phyloP scores from a whole-genome alignment of 2,888 invertebrate species.

The Orchesellides sinensis region DNA sequence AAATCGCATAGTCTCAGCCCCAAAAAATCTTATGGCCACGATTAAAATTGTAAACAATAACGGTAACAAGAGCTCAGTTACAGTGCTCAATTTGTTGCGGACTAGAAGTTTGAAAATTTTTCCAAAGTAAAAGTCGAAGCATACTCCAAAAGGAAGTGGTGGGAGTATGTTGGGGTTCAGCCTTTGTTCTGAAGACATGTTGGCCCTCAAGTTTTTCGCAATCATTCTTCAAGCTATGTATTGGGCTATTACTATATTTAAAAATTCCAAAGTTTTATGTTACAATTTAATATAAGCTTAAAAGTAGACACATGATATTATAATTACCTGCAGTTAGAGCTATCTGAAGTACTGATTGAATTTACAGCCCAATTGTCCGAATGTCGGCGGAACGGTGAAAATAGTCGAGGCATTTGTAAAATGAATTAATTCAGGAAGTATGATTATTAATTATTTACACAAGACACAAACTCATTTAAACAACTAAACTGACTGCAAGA shows the following conservation, averaged over 20 bases:
- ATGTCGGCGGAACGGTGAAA: constrained; percentile 37
- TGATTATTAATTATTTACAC: background rate
- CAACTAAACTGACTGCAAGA: too few relatives aligned
- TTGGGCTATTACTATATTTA: background rate
- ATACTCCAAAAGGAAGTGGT: constrained; percentile 72
- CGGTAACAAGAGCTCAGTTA: constrained; percentile 83
- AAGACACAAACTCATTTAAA: background rate
- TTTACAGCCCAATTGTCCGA: constrained; percentile 50
- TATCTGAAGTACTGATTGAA: background rate
- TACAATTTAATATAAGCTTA: background rate
- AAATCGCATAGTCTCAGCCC: constrained; percentile 81
- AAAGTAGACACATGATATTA: background rate
- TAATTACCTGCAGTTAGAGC: background rate
- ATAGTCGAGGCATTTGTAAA: constrained; percentile 43
- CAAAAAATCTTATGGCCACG: constrained; percentile 82
- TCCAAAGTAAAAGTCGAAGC: constrained; percentile 87
- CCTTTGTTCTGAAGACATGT: background rate
- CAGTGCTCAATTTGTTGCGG: constrained; percentile 83
- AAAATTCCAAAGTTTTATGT: background rate
- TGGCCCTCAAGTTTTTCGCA: too few relatives aligned
- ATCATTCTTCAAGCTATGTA: background rate
- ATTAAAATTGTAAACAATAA: constrained; percentile 83
- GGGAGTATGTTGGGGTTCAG: background rate
- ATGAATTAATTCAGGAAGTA: too few relatives aligned
- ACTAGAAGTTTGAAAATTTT: constrained; percentile 88